Base-by-base conservation (phyloP, 2,888 invertebrate species). In the Drosophila kambysellisi region DNA sequence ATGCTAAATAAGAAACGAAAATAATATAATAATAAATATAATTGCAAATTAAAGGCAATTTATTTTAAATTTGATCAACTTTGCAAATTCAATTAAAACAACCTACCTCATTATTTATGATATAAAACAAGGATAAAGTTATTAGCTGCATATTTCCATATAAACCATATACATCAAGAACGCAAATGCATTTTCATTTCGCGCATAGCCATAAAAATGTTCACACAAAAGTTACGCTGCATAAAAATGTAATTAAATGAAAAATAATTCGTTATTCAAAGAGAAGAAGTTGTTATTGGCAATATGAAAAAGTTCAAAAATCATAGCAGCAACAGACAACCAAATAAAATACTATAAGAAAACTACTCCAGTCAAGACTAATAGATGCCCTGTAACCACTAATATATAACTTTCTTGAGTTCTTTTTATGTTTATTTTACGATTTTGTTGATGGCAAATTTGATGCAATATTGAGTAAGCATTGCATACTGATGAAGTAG, bases 171-270 rank as follows among this genome's bases (percentile, higher is more conserved):
- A 43, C 15, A 43, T 33, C 3, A 63, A 41, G 35, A 46, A 43
- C 30, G 35, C 20, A 43, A 25, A 17, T 25, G 15, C 9, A 43
- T 39, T 51, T 64, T 37, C 20, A 46, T 41, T 25, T 25, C n/a
- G n/a, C n/a, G 17, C 20, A 37, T 46, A 29, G 39, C 30, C 33
- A 54, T 50, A 39, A 29, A 56, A 48, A 39, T 67, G n/a, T 69
- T 25, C 48, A 52, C 65, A 58, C 33, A 58, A 54, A 53, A 43
- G 48, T 52, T 51, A 32, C 15, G 5, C 9, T 17, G 54, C 43
- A 54, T 48, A 53, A 29, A 58, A 77, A 70, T 70, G 81, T 81
- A 81, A 81, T 84, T 70, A 81, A 81, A 81, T 43, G 56, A 64
- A 66, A 65, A 32, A 15, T 43, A 43, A 43, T 41, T 32, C 43